Evolutionary conservation across 2,888 invertebrate genomes (phyloP), one percentile per base, ranked within the genome.

Genomic region (Lepidochitona cinerea): DNA sequence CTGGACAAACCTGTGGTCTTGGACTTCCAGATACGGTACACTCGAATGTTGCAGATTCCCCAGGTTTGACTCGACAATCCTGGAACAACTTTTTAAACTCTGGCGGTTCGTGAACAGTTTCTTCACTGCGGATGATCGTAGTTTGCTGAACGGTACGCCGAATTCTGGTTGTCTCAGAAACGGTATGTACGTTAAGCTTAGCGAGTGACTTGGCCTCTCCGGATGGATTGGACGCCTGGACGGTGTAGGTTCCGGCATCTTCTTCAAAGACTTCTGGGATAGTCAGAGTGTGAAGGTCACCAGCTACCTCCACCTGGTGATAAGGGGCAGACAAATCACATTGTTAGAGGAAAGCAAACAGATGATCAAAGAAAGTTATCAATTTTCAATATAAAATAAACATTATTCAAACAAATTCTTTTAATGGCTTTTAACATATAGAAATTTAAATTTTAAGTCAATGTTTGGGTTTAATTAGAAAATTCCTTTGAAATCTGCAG

Each of bases 201-300:
- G 95, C 95, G 78, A 94, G 94, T 89, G 95, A 95, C 88, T 94
- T 94, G 23, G 88, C 83, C 70, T 87, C 87, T 23, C 91, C 91
- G 54, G 88, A 90, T n/a, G 83, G 81, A 81, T 90, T 91, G 66
- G 84, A 83, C 67, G 90, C 90, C 49, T 83, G 80, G 54, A 89
- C 90, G 12, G 87, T 86, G 80, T 88, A 91, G 75, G 88, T 88
- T 32, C 91, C 91, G 36, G 89, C 82, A 78, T 91, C 91, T 77
- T 93, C 90, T 71, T 88, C 88, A 84, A 87, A 88, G n/a, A 89
- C 90, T 92, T 94, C 94, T 79, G 95, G 95, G 79, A 95, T 94
- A 71, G 94, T 92, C 66, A 95, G 91, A 68, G 93, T 92, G 86
- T 89, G 93, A 37, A 89, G 73, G 87, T 94, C 94, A 82, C 95